Evolutionary conservation across 2,113 vertebrate species (phyloP).

Genomic region (Pteruthius melanotis): DNA sequence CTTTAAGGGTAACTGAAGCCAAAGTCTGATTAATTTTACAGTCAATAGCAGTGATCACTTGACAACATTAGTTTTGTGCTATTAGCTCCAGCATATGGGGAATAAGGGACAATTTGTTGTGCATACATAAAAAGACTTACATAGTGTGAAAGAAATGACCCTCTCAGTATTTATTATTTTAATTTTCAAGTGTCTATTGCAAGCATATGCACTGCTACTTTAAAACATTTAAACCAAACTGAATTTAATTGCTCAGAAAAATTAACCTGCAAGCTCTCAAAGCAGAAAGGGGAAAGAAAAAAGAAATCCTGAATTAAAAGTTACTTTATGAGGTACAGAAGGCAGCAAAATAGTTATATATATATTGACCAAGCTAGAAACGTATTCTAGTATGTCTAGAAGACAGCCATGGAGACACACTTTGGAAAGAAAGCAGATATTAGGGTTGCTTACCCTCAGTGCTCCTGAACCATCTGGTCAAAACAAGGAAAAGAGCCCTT

Average conservation of each 20-base stretch:
- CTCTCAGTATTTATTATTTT: slow-evolving; percentile 51
- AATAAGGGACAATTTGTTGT: slow-evolving; percentile 23
- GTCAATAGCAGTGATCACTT: slow-evolving; percentile 20
- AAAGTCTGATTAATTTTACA: slow-evolving; percentile 45
- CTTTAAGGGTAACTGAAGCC: slow-evolving; percentile 18
- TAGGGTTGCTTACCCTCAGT: not conserved
- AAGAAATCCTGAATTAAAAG: not conserved
- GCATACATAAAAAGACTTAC: not conserved
- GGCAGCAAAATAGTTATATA: not conserved
- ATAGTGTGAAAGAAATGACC: slow-evolving; percentile 33
- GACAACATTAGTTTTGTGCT: slow-evolving; percentile 46
- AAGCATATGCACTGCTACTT: slow-evolving; percentile 23
- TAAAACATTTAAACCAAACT: slow-evolving; percentile 10
- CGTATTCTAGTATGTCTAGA: not conserved
- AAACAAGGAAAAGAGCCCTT: not conserved
- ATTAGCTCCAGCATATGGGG: slow-evolving; percentile 14
- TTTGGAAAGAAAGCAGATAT: not conserved
- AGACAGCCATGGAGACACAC: not conserved
- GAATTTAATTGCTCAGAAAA: slow-evolving; percentile 40
- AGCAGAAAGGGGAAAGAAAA: not conserved
- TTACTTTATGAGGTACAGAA: not conserved
- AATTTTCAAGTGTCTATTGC: slow-evolving; percentile 21
- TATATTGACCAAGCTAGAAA: not conserved
- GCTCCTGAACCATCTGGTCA: not conserved
- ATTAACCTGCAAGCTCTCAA: not conserved